These are phyloP conservation scores for Pangasianodon hypophthalmus DNA, from an alignment of 2,113 vertebrate genomes.

Conservation along the genomic window DNA sequence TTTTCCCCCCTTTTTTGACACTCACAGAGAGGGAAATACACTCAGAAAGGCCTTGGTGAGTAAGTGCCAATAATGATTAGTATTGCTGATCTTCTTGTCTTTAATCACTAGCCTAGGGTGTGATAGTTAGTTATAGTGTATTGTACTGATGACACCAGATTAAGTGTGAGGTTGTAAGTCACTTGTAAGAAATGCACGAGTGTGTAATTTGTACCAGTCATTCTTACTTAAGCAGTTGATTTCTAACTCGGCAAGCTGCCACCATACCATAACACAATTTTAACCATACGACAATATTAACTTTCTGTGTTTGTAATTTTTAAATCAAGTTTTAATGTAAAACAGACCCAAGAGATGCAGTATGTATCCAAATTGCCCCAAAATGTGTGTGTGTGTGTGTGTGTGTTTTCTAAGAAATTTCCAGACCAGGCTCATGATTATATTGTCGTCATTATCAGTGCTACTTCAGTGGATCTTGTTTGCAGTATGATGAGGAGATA, in stretches of 20 bases:
- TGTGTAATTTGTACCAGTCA: neutral
- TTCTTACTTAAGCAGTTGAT: too few relatives aligned
- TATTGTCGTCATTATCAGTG: neutral
- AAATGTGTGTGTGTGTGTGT: neutral
- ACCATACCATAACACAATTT: neutral
- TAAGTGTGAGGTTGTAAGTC: neutral
- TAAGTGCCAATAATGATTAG: neutral
- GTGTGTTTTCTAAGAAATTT: neutral
- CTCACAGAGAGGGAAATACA: neutral
- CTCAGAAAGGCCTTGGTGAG: neutral
- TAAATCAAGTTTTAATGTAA: neutral
- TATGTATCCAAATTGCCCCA: too few relatives aligned
- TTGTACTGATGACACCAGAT: neutral
- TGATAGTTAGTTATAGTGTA: neutral
- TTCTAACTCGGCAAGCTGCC: neutral
- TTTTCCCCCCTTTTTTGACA: neutral
- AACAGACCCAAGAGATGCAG: neutral
- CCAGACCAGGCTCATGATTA: slow-evolving; percentile 47
- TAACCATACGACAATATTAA: neutral
- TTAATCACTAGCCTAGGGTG: neutral
- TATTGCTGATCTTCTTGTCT: neutral
- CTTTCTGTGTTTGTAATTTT: neutral
- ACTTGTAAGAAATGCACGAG: neutral
- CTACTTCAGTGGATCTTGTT: slow-evolving; percentile 26
- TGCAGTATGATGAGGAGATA: slow-evolving; percentile 26